These are phyloP conservation scores for Crocidura indochinensis DNA, from an alignment of 2,797 vertebrate species.

Conservation along the genomic window DNA sequence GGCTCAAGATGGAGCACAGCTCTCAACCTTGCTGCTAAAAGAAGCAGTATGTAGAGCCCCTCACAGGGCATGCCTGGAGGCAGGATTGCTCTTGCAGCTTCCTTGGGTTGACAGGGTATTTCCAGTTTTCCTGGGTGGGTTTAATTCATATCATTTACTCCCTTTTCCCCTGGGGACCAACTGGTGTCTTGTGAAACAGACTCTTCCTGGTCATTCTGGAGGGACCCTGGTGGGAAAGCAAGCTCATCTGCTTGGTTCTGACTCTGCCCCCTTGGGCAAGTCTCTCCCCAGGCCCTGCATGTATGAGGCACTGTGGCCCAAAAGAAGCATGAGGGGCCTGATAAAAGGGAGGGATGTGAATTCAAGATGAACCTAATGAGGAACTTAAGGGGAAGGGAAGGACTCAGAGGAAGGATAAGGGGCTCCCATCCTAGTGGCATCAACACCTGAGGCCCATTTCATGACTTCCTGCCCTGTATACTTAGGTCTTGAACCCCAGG, in stretches of 20 bases:
- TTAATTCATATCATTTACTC: background rate
- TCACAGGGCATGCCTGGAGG: accelerated
- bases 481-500: background rate
- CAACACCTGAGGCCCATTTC: background rate
- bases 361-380: background rate
- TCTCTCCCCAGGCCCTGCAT: background rate
- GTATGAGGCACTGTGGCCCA: background rate
- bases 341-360: background rate
- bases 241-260: background rate
- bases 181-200: background rate
- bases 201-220: accelerated
- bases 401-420: background rate
- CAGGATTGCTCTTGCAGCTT: background rate
- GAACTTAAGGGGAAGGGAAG: background rate
- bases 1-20: accelerated
- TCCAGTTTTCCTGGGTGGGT: background rate
- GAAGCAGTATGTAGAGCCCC: accelerated
- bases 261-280: background rate
- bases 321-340: background rate
- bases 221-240: background rate
- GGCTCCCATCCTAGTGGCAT: background rate
- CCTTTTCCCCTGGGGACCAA: background rate
- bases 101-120: background rate
- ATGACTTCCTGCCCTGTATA: background rate
- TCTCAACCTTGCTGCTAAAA: background rate